These are phyloP conservation scores for Nesidiocoris tenuis DNA, from an alignment of 2,888 invertebrate species.

Conservation along the genomic window DNA sequence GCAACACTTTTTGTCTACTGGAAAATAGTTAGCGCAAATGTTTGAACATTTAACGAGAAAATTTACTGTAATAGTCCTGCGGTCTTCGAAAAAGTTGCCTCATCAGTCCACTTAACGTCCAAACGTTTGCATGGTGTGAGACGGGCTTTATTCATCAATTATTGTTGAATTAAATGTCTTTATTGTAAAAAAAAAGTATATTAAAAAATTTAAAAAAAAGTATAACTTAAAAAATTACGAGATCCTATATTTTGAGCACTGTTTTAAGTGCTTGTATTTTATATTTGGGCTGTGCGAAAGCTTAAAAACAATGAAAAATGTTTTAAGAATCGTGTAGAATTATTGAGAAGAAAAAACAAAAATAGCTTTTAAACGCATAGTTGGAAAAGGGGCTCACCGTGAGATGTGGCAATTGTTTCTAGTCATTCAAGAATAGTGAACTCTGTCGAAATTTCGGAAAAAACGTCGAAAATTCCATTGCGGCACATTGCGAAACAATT, in stretches of 20 bases:
- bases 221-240: constrained; percentile 44
- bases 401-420: constrained; percentile 43
- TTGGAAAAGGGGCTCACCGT: constrained; percentile 44
- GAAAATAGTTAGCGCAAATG: not conserved
- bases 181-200: constrained; percentile 50
- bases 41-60: not conserved
- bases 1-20: not conserved
- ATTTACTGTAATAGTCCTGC: constrained; percentile 23
- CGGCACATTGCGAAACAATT: constrained; percentile 43
- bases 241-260: constrained; percentile 60
- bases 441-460: constrained; percentile 1
- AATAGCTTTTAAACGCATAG: constrained; percentile 51
- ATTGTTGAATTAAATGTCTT: constrained; percentile 49
- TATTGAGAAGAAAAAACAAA: constrained; percentile 38
- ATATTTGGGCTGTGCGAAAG: constrained; percentile 65
- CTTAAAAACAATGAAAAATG: constrained; percentile 50
- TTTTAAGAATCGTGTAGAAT: constrained; percentile 50
- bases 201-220: constrained; percentile 49
- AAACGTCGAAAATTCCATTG: not conserved
- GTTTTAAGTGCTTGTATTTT: constrained; percentile 65
- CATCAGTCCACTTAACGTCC: constrained; percentile 30
- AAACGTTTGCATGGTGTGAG: constrained; percentile 44
- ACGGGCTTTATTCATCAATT: constrained; percentile 46
- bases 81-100: constrained; percentile 17
- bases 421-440: constrained; percentile 45